A percentile compares a stretch with the other conserved stretches of the same genome.
Evolutionary conservation across 2,797 vertebrate species (phyloP).

Genomic region (Oreortyx pictus): DNA sequence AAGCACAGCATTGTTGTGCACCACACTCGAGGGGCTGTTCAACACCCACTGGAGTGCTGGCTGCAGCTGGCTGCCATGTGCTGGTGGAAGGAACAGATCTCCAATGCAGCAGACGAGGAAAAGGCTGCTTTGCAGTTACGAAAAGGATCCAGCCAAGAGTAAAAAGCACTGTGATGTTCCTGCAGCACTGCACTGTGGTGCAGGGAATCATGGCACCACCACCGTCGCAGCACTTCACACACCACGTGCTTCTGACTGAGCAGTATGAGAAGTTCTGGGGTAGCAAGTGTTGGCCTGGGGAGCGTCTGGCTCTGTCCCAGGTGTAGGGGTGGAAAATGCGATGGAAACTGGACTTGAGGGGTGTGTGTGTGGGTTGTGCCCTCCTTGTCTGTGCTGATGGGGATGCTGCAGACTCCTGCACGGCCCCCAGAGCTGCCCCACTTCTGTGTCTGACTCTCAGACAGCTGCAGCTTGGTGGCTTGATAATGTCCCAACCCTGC

Average conservation of each 20-base stretch:
- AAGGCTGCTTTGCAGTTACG: background rate
- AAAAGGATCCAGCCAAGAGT: background rate
- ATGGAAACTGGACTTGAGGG: background rate
- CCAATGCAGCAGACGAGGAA: slow-evolving; percentile 15
- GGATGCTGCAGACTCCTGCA: background rate
- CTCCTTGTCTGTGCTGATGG: background rate
- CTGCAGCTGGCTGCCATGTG: slow-evolving; percentile 68
- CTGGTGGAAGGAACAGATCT: background rate
- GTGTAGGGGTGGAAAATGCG: background rate
- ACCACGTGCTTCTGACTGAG: background rate
- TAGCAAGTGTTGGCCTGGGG: background rate
- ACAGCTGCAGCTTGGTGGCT: background rate
- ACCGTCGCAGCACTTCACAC: background rate
- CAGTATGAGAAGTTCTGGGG: background rate
- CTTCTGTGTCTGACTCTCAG: background rate
- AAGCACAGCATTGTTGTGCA: slow-evolving; percentile 56
- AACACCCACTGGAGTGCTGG: slow-evolving; percentile 58
- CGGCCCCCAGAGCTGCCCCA: background rate
- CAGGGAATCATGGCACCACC: slow-evolving; percentile 18
- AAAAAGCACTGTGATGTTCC: background rate
- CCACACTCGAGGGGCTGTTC: slow-evolving; percentile 46
- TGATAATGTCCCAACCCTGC: background rate
- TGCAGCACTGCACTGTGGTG: background rate
- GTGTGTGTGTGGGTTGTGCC: background rate
- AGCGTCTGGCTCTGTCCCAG: background rate